A percentile compares a stretch with the other conserved stretches of the same genome.
These are phyloP conservation scores for Chrysoperla carnea DNA, from an alignment of 1,140 invertebrate genomes.

Conservation along the genomic window DNA sequence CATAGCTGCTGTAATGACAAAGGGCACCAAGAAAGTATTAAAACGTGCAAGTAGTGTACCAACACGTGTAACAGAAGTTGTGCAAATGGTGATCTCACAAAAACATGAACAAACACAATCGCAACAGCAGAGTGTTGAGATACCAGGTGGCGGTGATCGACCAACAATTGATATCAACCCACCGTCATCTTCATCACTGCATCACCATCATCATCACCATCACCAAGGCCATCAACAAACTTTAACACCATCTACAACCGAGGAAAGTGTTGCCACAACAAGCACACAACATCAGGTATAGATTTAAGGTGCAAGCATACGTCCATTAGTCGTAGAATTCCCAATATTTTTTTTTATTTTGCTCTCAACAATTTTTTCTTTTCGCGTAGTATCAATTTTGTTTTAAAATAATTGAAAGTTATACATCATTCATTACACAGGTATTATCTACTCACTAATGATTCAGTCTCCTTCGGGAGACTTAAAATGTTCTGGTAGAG, in stretches of 20 bases:
- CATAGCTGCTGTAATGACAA: conserved; percentile 10
- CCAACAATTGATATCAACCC: conserved; percentile 14
- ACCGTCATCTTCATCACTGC: background rate
- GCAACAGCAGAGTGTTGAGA: conserved; percentile 28
- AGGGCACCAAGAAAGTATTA: conserved; percentile 21
- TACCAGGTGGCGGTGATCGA: conserved; percentile 15
- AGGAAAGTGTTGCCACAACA: conserved; percentile 21
- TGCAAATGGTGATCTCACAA: conserved; percentile 18
- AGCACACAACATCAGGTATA: background rate
- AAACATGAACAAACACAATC: conserved; percentile 26
- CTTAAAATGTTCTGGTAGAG: too few relatives aligned
- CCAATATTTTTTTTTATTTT: too few relatives aligned
- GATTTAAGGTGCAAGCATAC: background rate
- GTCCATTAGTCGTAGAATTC: background rate
- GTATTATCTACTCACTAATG: too few relatives aligned
- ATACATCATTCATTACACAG: too few relatives aligned
- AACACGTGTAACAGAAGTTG: conserved; percentile 26
- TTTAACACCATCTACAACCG: conserved; percentile 31
- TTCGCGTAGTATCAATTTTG: too few relatives aligned
- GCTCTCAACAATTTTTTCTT: too few relatives aligned
- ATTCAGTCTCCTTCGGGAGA: too few relatives aligned
- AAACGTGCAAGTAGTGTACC: conserved; percentile 43
- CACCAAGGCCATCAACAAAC: conserved; percentile 1
- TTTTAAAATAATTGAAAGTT: too few relatives aligned
- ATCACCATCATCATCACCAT: conserved; percentile 6